Base-by-base conservation (phyloP, 2,797 vertebrate species). In the Gymnoscopelus microlampas region DNA sequence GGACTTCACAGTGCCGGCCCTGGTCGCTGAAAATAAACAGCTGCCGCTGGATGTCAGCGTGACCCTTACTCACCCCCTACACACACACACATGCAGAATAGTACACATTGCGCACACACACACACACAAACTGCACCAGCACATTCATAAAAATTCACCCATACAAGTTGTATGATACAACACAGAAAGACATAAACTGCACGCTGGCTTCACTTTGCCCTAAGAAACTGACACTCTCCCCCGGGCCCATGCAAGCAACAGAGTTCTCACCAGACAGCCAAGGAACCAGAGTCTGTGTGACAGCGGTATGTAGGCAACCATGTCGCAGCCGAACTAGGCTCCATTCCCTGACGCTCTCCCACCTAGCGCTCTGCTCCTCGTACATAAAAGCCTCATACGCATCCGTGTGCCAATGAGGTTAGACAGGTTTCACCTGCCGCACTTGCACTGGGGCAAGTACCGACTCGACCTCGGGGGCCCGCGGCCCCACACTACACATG, bases 391-490 rank as follows among this genome's bases (percentile, higher is more conserved):
- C 50, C 32, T 3, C 14, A 54, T n/a, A 19, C 54, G 81, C 70
- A 79, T 88, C 84, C 65, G 78, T 80, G 39, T 72, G 74, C 61
- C 76, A 5, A 56, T 66, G 88, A 88, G 75, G 88, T 83, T 76
- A 68, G 87, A 93, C 92, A 79, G 89, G 92, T 93, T 93, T 88
- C 89, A 89, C 90, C 89, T 85, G 91, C 84, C 10, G 0, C 70
- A 65, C 26, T 29, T 29, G 26, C 81, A 5, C 66, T 47, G 5
- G 71, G 79, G 73, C 93, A 75, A 85, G 92, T 86, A 66, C 1
- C 12, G 47, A 89, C 93, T 77, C 1, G 90, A 79, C 35, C 9
- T 35, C 13, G 48, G 70, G 68, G 44, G 71, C 63, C 67, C 13
- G 50, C 70, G 68, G 44, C 70, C 63, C 67, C 9, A 63, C 49